A percentile compares a stretch with the other conserved stretches of the same genome.
Evolutionary conservation across 2,888 invertebrate species (phyloP).

Genomic region (Branchellion lobata): DNA sequence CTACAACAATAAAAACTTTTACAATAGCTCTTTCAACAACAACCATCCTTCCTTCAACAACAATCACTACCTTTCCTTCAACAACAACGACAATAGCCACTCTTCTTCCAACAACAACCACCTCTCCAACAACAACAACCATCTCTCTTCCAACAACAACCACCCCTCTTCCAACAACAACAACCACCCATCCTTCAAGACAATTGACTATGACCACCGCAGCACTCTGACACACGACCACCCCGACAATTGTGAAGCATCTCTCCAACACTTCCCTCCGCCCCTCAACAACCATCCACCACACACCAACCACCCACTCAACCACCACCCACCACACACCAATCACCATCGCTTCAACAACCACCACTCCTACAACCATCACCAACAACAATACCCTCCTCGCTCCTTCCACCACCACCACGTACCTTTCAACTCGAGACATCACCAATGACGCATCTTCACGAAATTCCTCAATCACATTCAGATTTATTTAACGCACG

Average conservation of each 20-base stretch:
- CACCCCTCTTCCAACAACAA: not conserved
- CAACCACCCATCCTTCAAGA: not conserved
- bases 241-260: too few species aligned
- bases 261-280: too few species aligned
- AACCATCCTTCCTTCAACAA: not conserved
- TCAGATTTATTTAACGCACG: too few species aligned
- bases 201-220: constrained; percentile 6
- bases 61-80: not conserved
- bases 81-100: too few species aligned
- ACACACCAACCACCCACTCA: not conserved
- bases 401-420: too few species aligned
- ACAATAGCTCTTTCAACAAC: not conserved
- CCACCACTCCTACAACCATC: not conserved
- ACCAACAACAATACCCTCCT: too few species aligned
- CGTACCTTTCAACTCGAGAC: too few species aligned
- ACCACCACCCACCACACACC: not conserved
- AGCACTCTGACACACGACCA: too few species aligned
- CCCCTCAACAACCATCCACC: not conserved
- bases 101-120: not conserved
- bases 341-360: not conserved
- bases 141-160: not conserved
- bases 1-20: too few species aligned
- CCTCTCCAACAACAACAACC: not conserved
- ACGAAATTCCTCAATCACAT: too few species aligned
- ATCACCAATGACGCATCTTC: too few species aligned